Conservation (phyloP, 2,797 vertebrate genomes). For the Tapera naevia region DNA sequence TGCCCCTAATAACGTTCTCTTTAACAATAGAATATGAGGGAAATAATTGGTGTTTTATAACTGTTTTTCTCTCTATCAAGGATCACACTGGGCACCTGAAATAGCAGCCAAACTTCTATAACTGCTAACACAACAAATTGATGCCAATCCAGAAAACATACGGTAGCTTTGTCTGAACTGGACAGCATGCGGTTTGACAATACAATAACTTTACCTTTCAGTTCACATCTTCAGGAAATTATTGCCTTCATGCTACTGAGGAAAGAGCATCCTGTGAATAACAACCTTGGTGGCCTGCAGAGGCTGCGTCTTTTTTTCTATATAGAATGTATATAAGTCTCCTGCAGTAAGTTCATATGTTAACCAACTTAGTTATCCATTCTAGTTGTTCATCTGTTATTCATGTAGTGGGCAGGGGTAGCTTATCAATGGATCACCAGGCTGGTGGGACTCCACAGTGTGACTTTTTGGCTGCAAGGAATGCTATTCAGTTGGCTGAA, state of each 20-base stretch:
- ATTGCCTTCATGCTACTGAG: not conserved
- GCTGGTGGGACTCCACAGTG: fast-evolving
- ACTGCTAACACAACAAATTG: not conserved
- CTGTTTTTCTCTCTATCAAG: not conserved
- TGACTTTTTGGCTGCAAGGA: not conserved
- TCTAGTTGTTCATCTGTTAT: not conserved
- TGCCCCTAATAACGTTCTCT: not conserved
- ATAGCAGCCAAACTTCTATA: not conserved
- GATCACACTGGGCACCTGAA: not conserved
- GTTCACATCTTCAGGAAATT: not conserved
- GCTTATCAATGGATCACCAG: not conserved
- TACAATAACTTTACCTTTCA: not conserved
- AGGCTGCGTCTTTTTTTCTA: not conserved
- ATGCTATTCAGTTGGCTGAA: not conserved
- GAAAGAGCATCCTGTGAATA: not conserved
- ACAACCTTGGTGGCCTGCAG: not conserved
- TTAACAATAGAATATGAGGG: not conserved
- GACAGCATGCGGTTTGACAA: not conserved
- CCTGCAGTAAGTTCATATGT: not conserved
- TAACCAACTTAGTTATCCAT: not conserved
- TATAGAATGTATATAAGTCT: not conserved
- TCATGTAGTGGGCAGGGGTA: not conserved
- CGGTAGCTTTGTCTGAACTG: not conserved
- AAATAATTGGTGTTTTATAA: not conserved
- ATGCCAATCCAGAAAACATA: slow-evolving; percentile 11